Base-by-base conservation (phyloP, 2,797 vertebrate species). In the Sebastes matsubarae region DNA sequence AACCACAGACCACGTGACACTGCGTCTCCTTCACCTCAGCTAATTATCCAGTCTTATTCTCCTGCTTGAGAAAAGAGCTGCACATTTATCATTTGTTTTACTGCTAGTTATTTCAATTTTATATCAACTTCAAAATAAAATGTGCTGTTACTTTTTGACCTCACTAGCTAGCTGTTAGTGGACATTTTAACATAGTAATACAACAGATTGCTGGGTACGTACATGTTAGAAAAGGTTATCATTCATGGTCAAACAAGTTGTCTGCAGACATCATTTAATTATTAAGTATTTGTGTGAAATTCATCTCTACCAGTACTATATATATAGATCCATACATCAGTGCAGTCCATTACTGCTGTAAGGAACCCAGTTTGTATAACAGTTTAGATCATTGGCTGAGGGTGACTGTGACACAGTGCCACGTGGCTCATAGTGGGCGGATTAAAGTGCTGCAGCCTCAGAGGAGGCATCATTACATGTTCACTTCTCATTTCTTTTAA, bases 1-100 rank as follows among this genome's bases (percentile, higher is more conserved):
- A 6, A 81, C 90, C 86, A 81, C 90, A 81, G 66, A 70, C 79
- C 83, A 73, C 20, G 81, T 87, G 82, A 79, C 90, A 34, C 77
- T 27, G 66, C 4, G 18, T 79, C 72, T 81, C 80, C 25, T 60
- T 72, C 67, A 75, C 34, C 70, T 75, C 38, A 80, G 73, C 74
- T 75, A 78, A 64, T 80, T 80, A 85, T 85, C 82, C 50, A 72
- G 55, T 61, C 65, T 68, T 14, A 20, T 59, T 85, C 57, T 70
- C 55, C 29, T 63, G 60, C 29, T 34, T 3, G 4, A 20, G 68
- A 80, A 80, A 10, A 58, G 59, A 75, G 2, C 70, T 85, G 77
- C 55, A 75, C 68, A 87, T 29, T 73, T 78, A n/a, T 57, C 68
- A 86, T 29, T 73, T 80, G 22, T 60, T 83, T 34, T 34, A 30